Base-by-base conservation (phyloP, 2,888 invertebrate genomes). In the Sinelater perroti region DNA sequence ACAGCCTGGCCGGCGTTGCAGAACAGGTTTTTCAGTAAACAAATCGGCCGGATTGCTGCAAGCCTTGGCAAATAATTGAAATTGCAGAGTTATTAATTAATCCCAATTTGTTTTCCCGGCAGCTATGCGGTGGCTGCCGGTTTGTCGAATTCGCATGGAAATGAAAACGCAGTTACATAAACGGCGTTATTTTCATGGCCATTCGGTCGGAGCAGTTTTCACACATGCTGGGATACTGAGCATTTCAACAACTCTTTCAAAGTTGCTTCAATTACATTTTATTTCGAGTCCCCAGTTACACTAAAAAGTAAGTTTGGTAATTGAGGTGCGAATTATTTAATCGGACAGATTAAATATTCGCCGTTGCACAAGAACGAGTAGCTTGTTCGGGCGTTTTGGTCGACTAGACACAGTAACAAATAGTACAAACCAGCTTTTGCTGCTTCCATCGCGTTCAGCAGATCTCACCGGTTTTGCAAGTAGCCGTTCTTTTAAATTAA, bases 361-460 rank as follows among this genome's bases (percentile, higher is more conserved):
- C n/a, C n/a, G 24, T 40, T 40, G 40, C 40, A 40, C 24, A 40
- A 40, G 14, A 28, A 10, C 24, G 24, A 40, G 11, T 26, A 40
- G 24, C 24, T 26, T 21, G 21, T n/a, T 14, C 40, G 7, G 24
- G 24, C 24, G 40, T 40, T 24, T 40, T 40, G 40, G 40, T 40
- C 24, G 40, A n/a, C 6, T 24, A 24, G n/a, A 24, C 26, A 40
- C 5, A 14, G 13, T 14, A 3, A 11, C 14, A 40, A 40, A 40
- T 24, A 40, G 11, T 16, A 10, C 8, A 40, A 40, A 40, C 13
- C 24, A 40, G 14, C 24, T 16, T 35, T 6, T 13, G 6, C 3
- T 24, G 20, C 4, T 40, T 40, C 24, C 13, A 40, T 40, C 24
- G 21, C 11, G 13, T 38, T 38, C 24, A 10, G 6, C 13, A 40